Evolutionary conservation across 2,113 vertebrate genomes (phyloP), one percentile per base, ranked within the genome.

Genomic region (Alexandromys fortis): DNA sequence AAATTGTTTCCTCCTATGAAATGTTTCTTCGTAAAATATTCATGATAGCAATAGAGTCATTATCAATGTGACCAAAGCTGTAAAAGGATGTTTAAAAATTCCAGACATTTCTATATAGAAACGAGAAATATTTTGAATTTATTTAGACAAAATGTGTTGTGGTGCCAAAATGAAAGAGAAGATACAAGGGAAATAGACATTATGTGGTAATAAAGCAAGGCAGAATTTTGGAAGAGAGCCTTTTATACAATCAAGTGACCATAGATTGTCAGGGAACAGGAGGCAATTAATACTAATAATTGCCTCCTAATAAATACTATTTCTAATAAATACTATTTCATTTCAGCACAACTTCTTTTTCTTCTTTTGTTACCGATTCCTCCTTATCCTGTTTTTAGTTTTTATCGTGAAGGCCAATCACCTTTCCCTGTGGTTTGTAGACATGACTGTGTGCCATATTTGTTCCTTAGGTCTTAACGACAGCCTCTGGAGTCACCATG

Each of bases 71-170:
- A 78, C 3, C 33, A 5, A 55, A 55, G 65, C 63, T 94, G 2
- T 21, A 73, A 96, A 86, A 94, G 6, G 4, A 52, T 33, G 78
- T 52, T 92, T 90, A 3, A 86, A 79, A 94, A 92, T 90, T 72
- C 52, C 14, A 70, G 35, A 38, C 45, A 58, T 58, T 58, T 58
- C 19, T 58, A 58, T 58, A 21, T 58, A 21, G 58, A 58, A 58
- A 58, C 63, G n/a, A 89, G 61, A 75, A 95, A 91, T 4, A 2
- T 24, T 63, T 85, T 7, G 86, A 96, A 52, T 2, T 58, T 86
- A 94, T 38, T 86, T 81, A 70, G 61, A 68, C 22, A 92, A 86
- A 72, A 75, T 79, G 77, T 93, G 21, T 72, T 26, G 24, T 86
- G 35, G 7, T 94, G 7, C n/a, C 38, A 91, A 70, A 63, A 70